Percentiles rank a stretch among this genome's conserved stretches.
Conservation (phyloP, 2,888 invertebrate genomes). For the Diplolepis rosae region DNA sequence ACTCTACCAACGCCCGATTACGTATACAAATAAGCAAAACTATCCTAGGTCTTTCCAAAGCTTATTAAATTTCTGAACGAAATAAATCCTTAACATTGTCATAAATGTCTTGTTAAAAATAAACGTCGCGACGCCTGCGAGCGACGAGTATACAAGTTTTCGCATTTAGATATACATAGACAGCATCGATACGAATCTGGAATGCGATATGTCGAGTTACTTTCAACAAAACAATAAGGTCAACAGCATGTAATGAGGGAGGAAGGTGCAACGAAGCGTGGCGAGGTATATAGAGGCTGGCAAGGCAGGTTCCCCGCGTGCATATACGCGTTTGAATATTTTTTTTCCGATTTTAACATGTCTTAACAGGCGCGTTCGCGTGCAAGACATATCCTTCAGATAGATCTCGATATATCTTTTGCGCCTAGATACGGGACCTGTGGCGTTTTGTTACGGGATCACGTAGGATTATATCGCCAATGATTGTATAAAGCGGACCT, state of each 20-base stretch:
- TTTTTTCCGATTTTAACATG: background rate
- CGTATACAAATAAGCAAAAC: no score
- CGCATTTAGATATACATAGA: background rate
- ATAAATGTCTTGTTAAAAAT: no score
- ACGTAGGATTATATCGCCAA: conserved; percentile 10
- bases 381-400: background rate
- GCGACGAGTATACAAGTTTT: background rate
- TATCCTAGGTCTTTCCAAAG: no score
- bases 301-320: background rate
- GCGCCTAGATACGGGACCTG: conserved; percentile 4
- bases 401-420: conserved; percentile 4
- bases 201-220: conserved; percentile 49
- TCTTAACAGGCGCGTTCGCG: background rate
- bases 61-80: no score
- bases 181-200: conserved; percentile 32
- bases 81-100: no score
- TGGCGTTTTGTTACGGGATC: conserved; percentile 24
- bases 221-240: conserved; percentile 66
- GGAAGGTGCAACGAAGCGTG: conserved; percentile 63
- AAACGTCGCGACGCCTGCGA: background rate
- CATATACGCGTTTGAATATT: conserved; percentile 5
- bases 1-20: no score
- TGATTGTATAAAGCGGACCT: conserved; percentile 8
- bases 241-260: conserved; percentile 64
- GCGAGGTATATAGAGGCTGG: conserved; percentile 35